Evolutionary conservation across 2,888 invertebrate genomes (phyloP), one percentile per base, ranked within the genome.

Genomic region (Drosophila sordidula): DNA sequence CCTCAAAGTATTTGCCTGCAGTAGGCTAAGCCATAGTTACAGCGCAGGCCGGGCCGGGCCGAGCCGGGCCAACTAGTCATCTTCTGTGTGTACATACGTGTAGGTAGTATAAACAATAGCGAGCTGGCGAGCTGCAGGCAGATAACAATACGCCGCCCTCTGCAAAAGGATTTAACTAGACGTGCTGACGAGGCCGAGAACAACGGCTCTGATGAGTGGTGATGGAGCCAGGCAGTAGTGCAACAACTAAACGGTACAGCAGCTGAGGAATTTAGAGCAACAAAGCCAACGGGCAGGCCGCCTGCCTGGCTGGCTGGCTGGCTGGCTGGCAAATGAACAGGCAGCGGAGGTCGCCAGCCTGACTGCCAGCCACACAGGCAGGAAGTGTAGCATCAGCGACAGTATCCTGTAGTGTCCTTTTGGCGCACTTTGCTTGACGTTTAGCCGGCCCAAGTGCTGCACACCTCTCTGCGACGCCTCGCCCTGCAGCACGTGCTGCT

Each of bases 351-450:
- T 72, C 59, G 65, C 36, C 56, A 32, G 73, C 56, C 61, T 45
- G 54, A 16, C 63, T 50, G 55, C 32, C 22, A 68, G 55, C 32
- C 22, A 68, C 59, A 67, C 45, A 59, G 66, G 55, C 79, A 83
- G 89, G 83, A 83, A 83, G 89, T 83, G 89, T 88, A 88, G 80
- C 83, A 83, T 83, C 83, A 83, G 83, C 83, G 84, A 67, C 89
- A 87, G 89, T 80, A 88, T 88, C 89, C 83, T 83, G 74, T 74
- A 88, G 83, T 88, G 80, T 83, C 87, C 89, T 86, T 76, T 86
- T 74, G 71, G 67, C 73, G 82, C 89, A 88, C 83, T 88, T 88
- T 88, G 80, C 80, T 71, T 87, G 89, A 80, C 83, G 89, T 80
- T 83, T 83, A 83, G 83, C 74, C 62, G 63, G 65, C 64, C 81